phyloP scores from a whole-genome alignment of 2,888 invertebrate genomes.

The Allacma fusca region DNA sequence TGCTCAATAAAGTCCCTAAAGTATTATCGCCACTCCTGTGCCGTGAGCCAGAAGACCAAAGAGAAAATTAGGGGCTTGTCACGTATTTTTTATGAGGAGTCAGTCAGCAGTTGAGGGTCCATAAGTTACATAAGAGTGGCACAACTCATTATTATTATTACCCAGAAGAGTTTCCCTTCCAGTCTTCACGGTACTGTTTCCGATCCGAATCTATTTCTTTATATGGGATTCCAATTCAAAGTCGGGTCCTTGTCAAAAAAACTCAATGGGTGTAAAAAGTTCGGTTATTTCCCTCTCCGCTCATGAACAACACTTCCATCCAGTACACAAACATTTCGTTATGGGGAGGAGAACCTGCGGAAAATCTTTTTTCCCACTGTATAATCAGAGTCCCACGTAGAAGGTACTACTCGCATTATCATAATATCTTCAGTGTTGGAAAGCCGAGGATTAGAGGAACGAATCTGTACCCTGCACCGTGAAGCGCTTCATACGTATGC shows the following conservation, averaged over 20 bases:
- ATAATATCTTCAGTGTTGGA: background rate
- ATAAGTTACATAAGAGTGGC: constrained; percentile 9
- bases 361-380: background rate
- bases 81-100: constrained; percentile 23
- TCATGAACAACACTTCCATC: background rate
- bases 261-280: background rate
- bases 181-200: constrained; percentile 4
- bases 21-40: constrained; percentile 28
- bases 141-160: constrained; percentile 16
- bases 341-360: constrained; percentile 3
- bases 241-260: constrained; percentile 6
- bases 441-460: background rate
- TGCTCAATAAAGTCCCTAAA: constrained; percentile 20
- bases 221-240: constrained; percentile 5
- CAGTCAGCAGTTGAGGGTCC: constrained; percentile 16
- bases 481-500: no score
- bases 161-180: background rate
- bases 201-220: constrained; percentile 12
- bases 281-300: background rate
- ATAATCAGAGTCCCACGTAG: background rate
- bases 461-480: background rate
- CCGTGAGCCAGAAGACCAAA: constrained; percentile 18
- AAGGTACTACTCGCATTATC: background rate
- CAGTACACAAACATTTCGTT: background rate
- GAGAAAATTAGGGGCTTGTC: constrained; percentile 27